Conservation (phyloP, 2,113 vertebrate species). For the Oreamnos americanus region DNA sequence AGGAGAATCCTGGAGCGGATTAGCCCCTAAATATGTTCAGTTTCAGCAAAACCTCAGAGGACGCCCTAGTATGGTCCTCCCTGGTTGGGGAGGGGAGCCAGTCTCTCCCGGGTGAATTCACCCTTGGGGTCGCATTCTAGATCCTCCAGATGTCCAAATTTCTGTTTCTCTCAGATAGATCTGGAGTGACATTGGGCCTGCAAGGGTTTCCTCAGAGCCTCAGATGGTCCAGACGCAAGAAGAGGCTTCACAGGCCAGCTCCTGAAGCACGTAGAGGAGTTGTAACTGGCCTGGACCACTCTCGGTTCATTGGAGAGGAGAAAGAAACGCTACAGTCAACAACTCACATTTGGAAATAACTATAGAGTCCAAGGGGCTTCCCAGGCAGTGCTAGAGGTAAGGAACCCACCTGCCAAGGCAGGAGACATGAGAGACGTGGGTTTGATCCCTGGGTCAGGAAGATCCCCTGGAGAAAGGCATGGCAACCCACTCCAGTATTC, state of each 20-base stretch:
- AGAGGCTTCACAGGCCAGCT: not conserved
- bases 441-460: not conserved
- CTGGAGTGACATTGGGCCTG: not conserved
- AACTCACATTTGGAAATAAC: constrained; percentile 15
- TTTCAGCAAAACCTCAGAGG: not conserved
- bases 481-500: not conserved
- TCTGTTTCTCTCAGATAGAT: not conserved
- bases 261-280: not conserved
- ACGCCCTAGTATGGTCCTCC: not conserved
- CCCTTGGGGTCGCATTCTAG: rapidly evolving
- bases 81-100: not conserved
- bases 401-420: not conserved
- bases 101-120: not conserved
- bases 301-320: not conserved
- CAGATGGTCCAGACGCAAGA: not conserved
- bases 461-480: not conserved
- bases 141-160: not conserved
- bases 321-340: not conserved
- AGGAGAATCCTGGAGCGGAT: not conserved
- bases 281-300: not conserved
- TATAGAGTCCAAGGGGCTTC: not conserved
- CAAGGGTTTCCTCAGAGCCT: not conserved
- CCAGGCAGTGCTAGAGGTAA: not conserved
- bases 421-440: rapidly evolving
- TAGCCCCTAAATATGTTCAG: not conserved